Percentiles rank a stretch among this genome's conserved stretches.
Evolutionary conservation across 1,140 invertebrate species (phyloP).

Genomic region (Asbolus verrucosus): DNA sequence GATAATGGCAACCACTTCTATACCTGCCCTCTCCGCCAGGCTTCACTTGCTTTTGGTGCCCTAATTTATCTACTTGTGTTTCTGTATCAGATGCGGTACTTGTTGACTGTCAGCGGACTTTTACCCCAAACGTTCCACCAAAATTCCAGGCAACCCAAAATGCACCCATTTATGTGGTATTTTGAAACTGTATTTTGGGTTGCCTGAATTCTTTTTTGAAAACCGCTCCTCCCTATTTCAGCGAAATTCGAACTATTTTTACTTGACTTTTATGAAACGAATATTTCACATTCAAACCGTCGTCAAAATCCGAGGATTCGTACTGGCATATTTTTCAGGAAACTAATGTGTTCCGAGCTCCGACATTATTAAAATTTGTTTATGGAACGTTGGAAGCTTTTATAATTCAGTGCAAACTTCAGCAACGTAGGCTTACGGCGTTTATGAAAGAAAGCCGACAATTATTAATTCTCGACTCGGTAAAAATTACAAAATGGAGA

Average conservation of each 20-base stretch:
- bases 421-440: background rate
- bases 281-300: too few species aligned
- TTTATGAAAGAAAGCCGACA: background rate
- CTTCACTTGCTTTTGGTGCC: constrained; percentile 49
- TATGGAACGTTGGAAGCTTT: constrained; percentile 1
- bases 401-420: background rate
- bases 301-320: too few species aligned
- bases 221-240: too few species aligned
- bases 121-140: too few species aligned
- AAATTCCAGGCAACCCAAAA: too few species aligned
- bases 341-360: constrained; percentile 1
- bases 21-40: constrained; percentile 53
- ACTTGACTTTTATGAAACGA: too few species aligned
- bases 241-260: too few species aligned
- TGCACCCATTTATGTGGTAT: too few species aligned
- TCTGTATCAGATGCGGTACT: constrained; percentile 44
- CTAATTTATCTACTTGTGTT: constrained; percentile 51
- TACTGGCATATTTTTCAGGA: background rate
- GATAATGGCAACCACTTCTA: constrained; percentile 64
- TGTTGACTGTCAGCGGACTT: constrained; percentile 42
- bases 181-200: too few species aligned
- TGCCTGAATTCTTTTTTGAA: too few species aligned
- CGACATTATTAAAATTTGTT: constrained; percentile 24
- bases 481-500: constrained; percentile 22
- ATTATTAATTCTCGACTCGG: background rate